phyloP scores from a whole-genome alignment of 2,113 vertebrate genomes.

The Lucifuga dentata region DNA sequence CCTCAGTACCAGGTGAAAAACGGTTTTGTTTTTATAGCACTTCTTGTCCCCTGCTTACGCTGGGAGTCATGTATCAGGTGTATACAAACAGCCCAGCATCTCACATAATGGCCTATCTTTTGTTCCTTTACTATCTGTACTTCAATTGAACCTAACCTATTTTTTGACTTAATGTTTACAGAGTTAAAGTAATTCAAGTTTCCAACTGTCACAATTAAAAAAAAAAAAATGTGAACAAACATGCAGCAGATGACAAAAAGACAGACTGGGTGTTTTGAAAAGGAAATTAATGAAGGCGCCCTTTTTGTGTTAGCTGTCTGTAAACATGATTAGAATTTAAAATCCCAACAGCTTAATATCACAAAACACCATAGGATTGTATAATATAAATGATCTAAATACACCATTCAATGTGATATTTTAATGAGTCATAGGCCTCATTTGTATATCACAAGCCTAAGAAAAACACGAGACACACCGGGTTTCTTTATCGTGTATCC shows the following conservation, averaged over 20 bases:
- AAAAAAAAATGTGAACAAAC: background rate
- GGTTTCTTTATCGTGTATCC: background rate
- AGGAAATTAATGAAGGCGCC: background rate
- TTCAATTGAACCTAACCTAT: constrained; percentile 13
- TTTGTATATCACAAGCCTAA: constrained; percentile 18
- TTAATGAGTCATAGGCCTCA: background rate
- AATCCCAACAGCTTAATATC: background rate
- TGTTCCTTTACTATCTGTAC: constrained; percentile 37
- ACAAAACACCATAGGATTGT: background rate
- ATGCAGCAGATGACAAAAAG: background rate
- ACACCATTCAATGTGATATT: background rate
- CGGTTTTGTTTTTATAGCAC: constrained; percentile 47
- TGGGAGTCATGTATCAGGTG: constrained; percentile 75
- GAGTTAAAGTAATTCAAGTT: constrained; percentile 8
- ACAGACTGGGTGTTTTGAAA: background rate
- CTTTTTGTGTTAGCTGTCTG: background rate
- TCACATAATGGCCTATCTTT: constrained; percentile 42
- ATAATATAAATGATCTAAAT: background rate
- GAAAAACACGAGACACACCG: constrained; percentile 11
- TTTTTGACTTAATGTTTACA: constrained; percentile 29
- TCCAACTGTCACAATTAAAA: background rate
- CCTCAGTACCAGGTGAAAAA: constrained; percentile 26
- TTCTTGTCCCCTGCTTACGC: constrained; percentile 50
- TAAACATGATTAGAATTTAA: background rate
- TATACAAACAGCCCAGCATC: constrained; percentile 55